These are phyloP conservation scores for Procapra przewalskii DNA, from an alignment of 2,113 vertebrate species.

Conservation along the genomic window DNA sequence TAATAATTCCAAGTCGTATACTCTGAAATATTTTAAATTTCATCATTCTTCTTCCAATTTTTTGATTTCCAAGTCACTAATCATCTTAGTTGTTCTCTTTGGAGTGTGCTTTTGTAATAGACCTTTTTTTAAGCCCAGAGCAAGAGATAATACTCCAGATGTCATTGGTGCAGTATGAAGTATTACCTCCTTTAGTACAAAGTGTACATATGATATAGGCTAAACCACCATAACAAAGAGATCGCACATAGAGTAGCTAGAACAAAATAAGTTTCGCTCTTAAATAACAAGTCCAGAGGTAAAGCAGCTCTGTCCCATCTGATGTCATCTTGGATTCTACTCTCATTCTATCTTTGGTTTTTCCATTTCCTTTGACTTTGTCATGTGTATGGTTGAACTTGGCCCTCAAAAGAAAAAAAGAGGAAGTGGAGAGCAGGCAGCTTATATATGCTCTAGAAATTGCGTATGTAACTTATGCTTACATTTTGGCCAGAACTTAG, in stretches of 20 bases:
- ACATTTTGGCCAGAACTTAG: neutral
- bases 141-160: neutral
- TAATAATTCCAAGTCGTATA: slow-evolving; percentile 30
- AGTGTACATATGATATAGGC: neutral
- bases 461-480: neutral
- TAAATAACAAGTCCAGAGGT: neutral
- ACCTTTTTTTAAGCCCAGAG: neutral
- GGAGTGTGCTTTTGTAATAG: neutral
- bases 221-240: neutral
- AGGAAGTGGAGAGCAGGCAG: neutral
- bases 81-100: slow-evolving; percentile 18
- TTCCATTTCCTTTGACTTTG: neutral
- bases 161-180: neutral
- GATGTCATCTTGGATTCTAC: neutral
- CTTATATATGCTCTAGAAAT: neutral
- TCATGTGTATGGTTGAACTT: neutral
- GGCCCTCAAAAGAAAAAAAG: neutral
- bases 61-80: neutral
- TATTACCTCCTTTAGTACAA: neutral
- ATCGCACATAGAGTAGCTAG: neutral
- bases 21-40: slow-evolving; percentile 33
- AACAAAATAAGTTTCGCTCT: neutral
- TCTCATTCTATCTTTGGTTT: slow-evolving; percentile 20
- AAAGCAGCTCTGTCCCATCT: neutral
- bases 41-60: neutral